Conservation (phyloP, 1,140 invertebrate species). For the Saxidomus purpurata region DNA sequence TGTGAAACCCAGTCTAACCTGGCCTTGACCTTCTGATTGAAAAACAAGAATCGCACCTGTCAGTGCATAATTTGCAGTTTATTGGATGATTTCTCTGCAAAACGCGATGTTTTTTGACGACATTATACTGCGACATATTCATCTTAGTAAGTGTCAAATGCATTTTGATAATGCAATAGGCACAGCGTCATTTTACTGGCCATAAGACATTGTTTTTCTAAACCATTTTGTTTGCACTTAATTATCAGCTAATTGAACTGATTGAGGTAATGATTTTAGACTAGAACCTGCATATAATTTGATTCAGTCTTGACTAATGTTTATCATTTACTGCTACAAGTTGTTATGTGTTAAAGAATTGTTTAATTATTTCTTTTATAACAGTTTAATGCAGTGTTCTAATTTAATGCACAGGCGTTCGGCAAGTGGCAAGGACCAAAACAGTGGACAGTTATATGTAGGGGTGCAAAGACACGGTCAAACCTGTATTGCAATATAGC, state of each 20-base stretch:
- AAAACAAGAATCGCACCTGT: constrained; percentile 45
- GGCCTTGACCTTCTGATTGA: constrained; percentile 39
- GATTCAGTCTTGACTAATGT: too few relatives aligned
- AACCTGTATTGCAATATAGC: too few relatives aligned
- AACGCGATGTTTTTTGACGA: background rate
- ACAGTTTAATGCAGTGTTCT: too few relatives aligned
- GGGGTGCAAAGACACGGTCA: too few relatives aligned
- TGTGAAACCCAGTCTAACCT: constrained; percentile 4
- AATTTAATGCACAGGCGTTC: too few relatives aligned
- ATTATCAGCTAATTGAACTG: background rate
- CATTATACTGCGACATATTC: background rate
- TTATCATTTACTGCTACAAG: too few relatives aligned
- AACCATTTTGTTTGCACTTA: background rate
- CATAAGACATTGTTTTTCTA: background rate
- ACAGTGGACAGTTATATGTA: too few relatives aligned
- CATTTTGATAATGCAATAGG: background rate
- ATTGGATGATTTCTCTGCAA: background rate
- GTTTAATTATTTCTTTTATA: too few relatives aligned
- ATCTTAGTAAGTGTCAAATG: background rate
- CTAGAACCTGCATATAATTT: too few relatives aligned
- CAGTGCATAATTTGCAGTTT: constrained; percentile 42
- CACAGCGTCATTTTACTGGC: background rate
- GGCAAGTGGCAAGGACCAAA: too few relatives aligned
- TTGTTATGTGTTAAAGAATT: too few relatives aligned
- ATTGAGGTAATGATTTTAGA: too few relatives aligned